A percentile compares a stretch with the other conserved stretches of the same genome.
phyloP scores from a whole-genome alignment of 2,888 invertebrate genomes.

The Philereme transversata region DNA sequence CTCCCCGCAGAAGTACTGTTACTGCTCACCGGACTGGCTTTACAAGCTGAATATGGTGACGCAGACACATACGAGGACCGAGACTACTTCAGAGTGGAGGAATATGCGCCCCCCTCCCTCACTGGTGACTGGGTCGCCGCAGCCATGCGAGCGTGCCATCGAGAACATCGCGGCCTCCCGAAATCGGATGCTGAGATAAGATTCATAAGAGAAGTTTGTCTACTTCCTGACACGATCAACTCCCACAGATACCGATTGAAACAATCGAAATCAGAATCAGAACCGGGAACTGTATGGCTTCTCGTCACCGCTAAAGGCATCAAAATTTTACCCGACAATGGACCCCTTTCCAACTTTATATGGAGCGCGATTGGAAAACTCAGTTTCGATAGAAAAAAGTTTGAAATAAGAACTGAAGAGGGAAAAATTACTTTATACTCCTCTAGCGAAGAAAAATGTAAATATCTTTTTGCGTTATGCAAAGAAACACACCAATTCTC shows the following conservation, averaged over 20 bases:
- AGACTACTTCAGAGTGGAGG: conserved; percentile 90
- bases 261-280: conserved; percentile 88
- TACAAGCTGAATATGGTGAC: conserved; percentile 97
- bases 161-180: conserved; percentile 91
- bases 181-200: conserved; percentile 92
- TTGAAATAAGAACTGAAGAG: conserved; percentile 96
- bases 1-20: conserved; percentile 87
- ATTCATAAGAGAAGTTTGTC: conserved; percentile 95
- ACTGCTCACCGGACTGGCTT: conserved; percentile 93
- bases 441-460: conserved; percentile 96
- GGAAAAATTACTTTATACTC: conserved; percentile 95
- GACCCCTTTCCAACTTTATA: conserved; percentile 90
- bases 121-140: conserved; percentile 84
- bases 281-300: conserved; percentile 92
- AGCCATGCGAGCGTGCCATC: conserved; percentile 90
- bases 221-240: conserved; percentile 93
- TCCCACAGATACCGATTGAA: conserved; percentile 94
- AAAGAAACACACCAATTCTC: conserved; percentile 97
- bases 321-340: conserved; percentile 91
- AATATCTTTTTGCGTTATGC: conserved; percentile 93
- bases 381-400: conserved; percentile 98
- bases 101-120: conserved; percentile 91
- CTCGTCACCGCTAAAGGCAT: conserved; percentile 97
- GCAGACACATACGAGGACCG: conserved; percentile 73
- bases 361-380: conserved; percentile 98